phyloP scores from a whole-genome alignment of 2,888 invertebrate genomes.

The Stomorhina lunata region DNA sequence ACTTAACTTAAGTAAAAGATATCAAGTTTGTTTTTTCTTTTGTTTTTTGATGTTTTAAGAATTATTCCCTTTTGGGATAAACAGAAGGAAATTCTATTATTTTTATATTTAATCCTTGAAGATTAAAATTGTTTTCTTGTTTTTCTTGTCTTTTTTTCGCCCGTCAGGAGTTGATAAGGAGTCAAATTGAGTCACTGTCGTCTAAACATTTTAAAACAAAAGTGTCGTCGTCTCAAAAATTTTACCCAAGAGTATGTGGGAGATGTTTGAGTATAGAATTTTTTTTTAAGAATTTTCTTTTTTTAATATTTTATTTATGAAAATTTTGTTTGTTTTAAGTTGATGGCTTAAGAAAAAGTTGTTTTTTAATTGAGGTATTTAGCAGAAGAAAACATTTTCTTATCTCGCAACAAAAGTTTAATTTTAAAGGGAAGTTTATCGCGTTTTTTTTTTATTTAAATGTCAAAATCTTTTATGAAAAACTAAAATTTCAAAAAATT shows the following conservation, averaged over 20 bases:
- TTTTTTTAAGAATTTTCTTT: not conserved
- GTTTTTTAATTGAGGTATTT: not conserved
- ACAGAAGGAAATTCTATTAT: slow-evolving; percentile 19
- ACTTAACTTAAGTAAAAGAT: too few species aligned
- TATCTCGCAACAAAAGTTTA: too few species aligned
- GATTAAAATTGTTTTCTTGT: slow-evolving; percentile 29
- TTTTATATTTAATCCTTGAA: slow-evolving; percentile 38
- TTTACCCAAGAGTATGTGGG: not conserved
- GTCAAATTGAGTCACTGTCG: not conserved
- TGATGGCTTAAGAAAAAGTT: too few species aligned
- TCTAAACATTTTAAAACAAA: slow-evolving; percentile 28
- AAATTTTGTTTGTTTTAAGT: not conserved
- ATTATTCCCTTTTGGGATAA: slow-evolving; percentile 1
- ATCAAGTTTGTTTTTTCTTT: not conserved
- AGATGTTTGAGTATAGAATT: not conserved
- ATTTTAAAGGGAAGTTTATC: too few species aligned
- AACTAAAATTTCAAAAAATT: too few species aligned
- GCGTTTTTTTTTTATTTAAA: too few species aligned
- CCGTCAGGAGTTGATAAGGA: not conserved
- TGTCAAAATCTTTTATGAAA: too few species aligned
- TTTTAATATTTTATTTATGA: not conserved
- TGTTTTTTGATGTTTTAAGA: not conserved
- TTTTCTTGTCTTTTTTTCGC: too few species aligned
- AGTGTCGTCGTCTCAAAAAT: not conserved
- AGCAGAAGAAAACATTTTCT: too few species aligned